Base-by-base conservation (phyloP, 2,888 invertebrate species). In the Ophioninae sp. region DNA sequence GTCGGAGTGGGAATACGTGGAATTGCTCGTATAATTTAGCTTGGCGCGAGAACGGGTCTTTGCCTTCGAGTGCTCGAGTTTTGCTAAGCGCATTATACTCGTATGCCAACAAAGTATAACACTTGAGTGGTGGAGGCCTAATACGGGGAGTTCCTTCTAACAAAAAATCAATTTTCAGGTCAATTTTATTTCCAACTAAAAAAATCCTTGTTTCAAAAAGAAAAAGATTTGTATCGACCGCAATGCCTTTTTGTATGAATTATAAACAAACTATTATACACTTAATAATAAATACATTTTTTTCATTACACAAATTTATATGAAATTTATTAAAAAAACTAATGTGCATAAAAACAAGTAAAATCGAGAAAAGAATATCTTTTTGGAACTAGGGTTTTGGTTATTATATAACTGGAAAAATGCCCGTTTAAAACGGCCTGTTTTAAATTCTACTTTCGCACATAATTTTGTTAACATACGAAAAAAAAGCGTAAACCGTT, bases 31-130 rank as follows among this genome's bases (percentile, higher is more conserved):
- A 50, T 50, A 23, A 41, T 65, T 44, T 75, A 59, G 39, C 39
- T 8, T 68, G 64, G 30, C 61, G 65, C 41, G 56, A 73, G 50
- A 62, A 50, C 67, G 37, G 72, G 61, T 81, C 72, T 44, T 7
- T 21, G 61, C 21, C 50, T 20, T 61, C 37, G 61, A 20, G n/a
- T 61, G 17, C 20, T 77, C 44, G 44, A 10, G 17, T 70, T 62
- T 70, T 50, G 30, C 37, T 50, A 39, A 56, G 13, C 30, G 21
- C 21, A 13, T 61, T 41, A 72, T 37, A 8, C 10, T 56, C 20
- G 20, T 57, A 20, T 57, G 37, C 30, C 30, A 70, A 37, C 56
- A 37, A 37, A 70, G 37, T 70, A 70, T 30, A 70, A 70, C 50
- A 20, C 23, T 13, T 17, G 8, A 17, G 21, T 69, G 56, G 23